Base-by-base conservation (phyloP, 2,113 vertebrate genomes). In the Python bivittatus region DNA sequence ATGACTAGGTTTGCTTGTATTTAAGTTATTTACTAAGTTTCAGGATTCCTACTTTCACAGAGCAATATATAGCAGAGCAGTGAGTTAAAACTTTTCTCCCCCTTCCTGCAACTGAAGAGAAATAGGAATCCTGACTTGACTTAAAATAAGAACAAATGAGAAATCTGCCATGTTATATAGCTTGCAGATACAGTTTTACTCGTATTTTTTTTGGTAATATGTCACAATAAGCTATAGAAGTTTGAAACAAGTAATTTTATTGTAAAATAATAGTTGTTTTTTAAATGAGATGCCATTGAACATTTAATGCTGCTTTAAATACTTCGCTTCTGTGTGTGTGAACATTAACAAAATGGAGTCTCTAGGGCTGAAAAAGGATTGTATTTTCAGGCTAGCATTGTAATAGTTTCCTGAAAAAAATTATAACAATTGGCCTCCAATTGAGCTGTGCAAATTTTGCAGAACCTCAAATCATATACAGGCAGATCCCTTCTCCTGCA, bases 1-100 rank as follows among this genome's bases (percentile, higher is more conserved):
- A 94, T 94, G 91, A 94, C 93, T 95, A 93, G n/a, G 85, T 88
- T 88, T 79, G 61, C 17, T 88, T 44, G 29, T 42, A 5, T 72
- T 56, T 79, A 44, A 79, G 53, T 88, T 68, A 56, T 60, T 86
- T 57, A 79, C 11, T 88, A 29, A 88, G 42, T 12, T 84, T 84
- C 42, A 48, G 83, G 38, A 84, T 84, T 11, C 10, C 22, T 84
- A 10, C 83, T 84, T 84, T 53, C 29, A 86, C 48, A 53, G 27
- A 86, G 84, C 52, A 86, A 33, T 54, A n/a, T 6, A 15, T 79
- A 33, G 68, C 68, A 38, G 6, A 79, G 68, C 68, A 79, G 15
- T 38, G 68, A 79, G n/a, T 33, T 79, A 79, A 38, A 38, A 1
- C 20, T 79, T 17, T 20, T 20, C 15, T 79, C 68, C 13, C 15